These are phyloP conservation scores for Conomelus anceps DNA, from an alignment of 2,888 invertebrate species.

Conservation along the genomic window DNA sequence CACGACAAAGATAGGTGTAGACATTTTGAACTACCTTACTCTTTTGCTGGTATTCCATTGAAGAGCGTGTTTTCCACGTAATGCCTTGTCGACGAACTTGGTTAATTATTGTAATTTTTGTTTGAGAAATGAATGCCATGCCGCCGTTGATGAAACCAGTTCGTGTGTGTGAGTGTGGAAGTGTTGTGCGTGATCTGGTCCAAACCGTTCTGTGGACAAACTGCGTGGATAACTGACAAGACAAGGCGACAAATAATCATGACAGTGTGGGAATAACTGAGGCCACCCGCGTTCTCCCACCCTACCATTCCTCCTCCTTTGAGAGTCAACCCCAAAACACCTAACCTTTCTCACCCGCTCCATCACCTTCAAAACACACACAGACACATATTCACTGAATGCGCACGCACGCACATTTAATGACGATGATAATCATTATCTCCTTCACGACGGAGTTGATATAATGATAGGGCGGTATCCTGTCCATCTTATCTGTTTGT, in stretches of 20 bases:
- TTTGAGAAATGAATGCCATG: background rate
- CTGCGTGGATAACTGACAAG: background rate
- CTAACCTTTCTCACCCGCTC: background rate
- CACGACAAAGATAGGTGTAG: too few relatives aligned
- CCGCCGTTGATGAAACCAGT: background rate
- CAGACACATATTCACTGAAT: background rate
- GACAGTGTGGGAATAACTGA: background rate
- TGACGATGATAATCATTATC: background rate
- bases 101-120: background rate
- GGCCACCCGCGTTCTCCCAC: slow-evolving; percentile 1
- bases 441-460: background rate
- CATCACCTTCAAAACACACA: background rate
- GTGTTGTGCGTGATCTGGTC: background rate
- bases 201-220: background rate
- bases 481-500: background rate
- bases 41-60: background rate
- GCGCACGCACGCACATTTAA: background rate
- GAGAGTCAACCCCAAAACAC: background rate
- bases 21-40: background rate
- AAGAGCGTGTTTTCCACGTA: background rate
- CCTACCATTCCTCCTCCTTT: background rate
- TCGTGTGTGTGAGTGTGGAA: too few relatives aligned
- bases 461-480: background rate
- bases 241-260: background rate
- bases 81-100: background rate